Conservation (phyloP, 2,797 vertebrate genomes). For the Hemibagrus guttatus region DNA sequence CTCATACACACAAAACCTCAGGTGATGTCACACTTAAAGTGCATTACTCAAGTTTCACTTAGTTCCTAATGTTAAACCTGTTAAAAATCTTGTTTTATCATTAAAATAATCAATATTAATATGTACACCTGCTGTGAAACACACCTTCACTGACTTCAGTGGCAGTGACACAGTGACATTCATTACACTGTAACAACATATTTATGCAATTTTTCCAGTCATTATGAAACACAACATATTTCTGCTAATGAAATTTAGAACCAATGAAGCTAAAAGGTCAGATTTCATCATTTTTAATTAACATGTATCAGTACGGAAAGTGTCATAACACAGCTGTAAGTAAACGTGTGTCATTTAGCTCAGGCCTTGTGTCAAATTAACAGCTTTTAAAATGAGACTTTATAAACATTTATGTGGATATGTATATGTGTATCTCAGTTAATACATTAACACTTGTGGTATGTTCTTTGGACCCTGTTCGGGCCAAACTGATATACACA, state of each 20-base stretch:
- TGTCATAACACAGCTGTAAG: not conserved
- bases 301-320: not conserved
- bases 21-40: conserved; percentile 24
- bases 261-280: not conserved
- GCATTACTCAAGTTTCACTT: not conserved
- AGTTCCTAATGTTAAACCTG: not conserved
- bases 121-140: not conserved
- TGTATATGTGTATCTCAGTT: not conserved
- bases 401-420: not conserved
- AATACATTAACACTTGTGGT: not conserved
- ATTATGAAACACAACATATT: not conserved
- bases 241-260: not conserved
- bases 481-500: too few relatives aligned
- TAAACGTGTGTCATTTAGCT: not conserved
- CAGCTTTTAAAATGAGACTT: not conserved
- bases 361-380: not conserved
- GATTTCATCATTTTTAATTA: not conserved
- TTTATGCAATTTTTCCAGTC: not conserved
- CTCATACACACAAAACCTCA: conserved; percentile 20
- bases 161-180: not conserved
- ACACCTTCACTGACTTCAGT: not conserved
- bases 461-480: too few relatives aligned
- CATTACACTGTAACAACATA: not conserved
- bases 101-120: not conserved
- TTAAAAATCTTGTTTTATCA: not conserved